Percentiles rank a stretch among this genome's conserved stretches.
These are phyloP conservation scores for Nephila pilipes DNA, from an alignment of 1,140 invertebrate genomes.

Conservation along the genomic window DNA sequence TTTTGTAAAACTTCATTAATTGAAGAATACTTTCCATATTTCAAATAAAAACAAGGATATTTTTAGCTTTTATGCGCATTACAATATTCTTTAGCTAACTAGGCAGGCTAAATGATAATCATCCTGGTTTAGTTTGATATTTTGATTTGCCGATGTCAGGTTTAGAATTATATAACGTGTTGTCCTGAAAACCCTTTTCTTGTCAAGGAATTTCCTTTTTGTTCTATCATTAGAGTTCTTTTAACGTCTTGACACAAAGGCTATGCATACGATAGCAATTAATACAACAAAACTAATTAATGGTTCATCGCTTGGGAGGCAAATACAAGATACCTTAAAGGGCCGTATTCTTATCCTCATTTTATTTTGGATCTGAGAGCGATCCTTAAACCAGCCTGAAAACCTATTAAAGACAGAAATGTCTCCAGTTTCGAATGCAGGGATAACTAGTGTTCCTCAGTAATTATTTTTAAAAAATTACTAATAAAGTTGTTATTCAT, in stretches of 20 bases:
- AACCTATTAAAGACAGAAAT: not conserved
- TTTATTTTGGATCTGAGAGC: not conserved
- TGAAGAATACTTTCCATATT: too few species aligned
- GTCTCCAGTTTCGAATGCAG: not conserved
- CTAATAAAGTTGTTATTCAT: too few species aligned
- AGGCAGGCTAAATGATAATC: not conserved
- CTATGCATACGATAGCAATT: not conserved
- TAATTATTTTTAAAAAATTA: too few species aligned
- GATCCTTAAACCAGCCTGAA: not conserved
- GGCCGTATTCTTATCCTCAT: slow-evolving; percentile 26
- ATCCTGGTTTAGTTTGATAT: not conserved
- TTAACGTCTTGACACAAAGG: not conserved
- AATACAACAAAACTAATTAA: not conserved
- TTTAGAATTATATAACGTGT: not conserved
- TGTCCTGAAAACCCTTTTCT: not conserved
- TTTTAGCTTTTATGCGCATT: too few species aligned
- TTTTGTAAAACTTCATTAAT: too few species aligned
- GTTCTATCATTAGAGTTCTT: not conserved
- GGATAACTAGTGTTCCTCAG: too few species aligned
- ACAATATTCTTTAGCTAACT: too few species aligned
- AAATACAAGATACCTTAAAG: slow-evolving; percentile 6
- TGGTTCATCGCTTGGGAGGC: not conserved
- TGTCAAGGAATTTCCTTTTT: not conserved
- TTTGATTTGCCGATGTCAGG: not conserved
- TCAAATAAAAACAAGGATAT: too few species aligned